Base-by-base conservation (phyloP, 2,797 vertebrate species). In the Poecilia velifera region DNA sequence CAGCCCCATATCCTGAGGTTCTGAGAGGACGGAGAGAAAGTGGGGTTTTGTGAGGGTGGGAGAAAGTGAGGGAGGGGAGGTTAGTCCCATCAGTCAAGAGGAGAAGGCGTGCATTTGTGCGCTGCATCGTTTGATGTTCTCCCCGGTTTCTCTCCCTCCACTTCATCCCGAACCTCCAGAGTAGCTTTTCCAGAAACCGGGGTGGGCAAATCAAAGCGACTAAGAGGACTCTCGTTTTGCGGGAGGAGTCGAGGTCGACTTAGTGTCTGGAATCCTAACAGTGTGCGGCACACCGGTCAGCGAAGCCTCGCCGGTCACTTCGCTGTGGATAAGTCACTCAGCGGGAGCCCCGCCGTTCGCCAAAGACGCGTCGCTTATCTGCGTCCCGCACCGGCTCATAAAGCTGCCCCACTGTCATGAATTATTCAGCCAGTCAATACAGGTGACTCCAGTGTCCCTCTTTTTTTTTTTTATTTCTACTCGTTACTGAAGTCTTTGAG, bases 171-270 rank as follows among this genome's bases (percentile, higher is more conserved):
- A 82, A 90, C 77, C 88, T 88, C 82, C 82, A 80, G 86, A 85
- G 79, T 34, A 74, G 86, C 80, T 86, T 46, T 93, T 84, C 86
- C 91, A 85, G 75, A 92, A 92, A 91, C 92, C 85, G 90, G 93
- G 93, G 75, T 86, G 80, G 86, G 89, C 82, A 88, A 93, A 87
- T 87, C 89, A 88, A 92, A 93, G 93, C 92, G 92, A 89, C 91
- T 91, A 76, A 82, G 81, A 80, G 92, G 94, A 94, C 93, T 89
- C 93, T 93, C 88, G 43, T 91, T 83, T 91, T 83, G 90, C 92
- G 92, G 76, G 82, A 80, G 94, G 96, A 96, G 95, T 96, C 86
- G 75, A 78, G 86, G 72, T 77, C 41, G 88, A 88, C 85, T 91
- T 90, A 86, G 46, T 76, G 20, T 73, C 79, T 84, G 76, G 51